A percentile compares a stretch with the other conserved stretches of the same genome.
Evolutionary conservation across 2,797 vertebrate genomes (phyloP).

Genomic region (Sebastes matsubarae): DNA sequence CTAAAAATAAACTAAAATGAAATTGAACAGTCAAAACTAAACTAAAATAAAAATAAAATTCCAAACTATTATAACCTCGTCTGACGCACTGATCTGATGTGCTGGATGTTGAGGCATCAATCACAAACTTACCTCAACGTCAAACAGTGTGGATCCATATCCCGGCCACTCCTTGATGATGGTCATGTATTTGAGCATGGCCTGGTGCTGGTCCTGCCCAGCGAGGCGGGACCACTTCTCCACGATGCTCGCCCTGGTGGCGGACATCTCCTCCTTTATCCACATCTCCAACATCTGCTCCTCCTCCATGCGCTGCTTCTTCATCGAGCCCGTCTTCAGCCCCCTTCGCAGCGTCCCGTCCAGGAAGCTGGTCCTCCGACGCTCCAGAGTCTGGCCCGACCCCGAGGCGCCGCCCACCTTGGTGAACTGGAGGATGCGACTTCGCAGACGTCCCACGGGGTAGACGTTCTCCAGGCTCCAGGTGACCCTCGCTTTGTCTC

Average conservation of each 20-base stretch:
- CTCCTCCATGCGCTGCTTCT: constrained; percentile 93
- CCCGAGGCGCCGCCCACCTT: constrained; percentile 79
- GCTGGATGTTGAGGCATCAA: neutral
- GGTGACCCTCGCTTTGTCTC: constrained; percentile 82
- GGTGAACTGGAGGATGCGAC: constrained; percentile 89
- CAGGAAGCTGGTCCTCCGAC: constrained; percentile 90
- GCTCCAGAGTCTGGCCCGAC: constrained; percentile 88
- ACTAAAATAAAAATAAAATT: no score
- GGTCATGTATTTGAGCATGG: constrained; percentile 94
- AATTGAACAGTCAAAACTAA: no score
- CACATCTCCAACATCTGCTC: constrained; percentile 98
- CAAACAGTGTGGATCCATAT: constrained; percentile 93
- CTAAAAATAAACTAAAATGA: no score
- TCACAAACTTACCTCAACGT: constrained; percentile 87
- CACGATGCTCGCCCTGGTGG: constrained; percentile 87
- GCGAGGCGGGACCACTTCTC: constrained; percentile 91
- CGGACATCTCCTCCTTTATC: constrained; percentile 93
- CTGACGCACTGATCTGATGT: neutral
- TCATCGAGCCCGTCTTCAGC: constrained; percentile 90
- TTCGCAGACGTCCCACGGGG: constrained; percentile 88
- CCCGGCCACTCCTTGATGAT: constrained; percentile 93
- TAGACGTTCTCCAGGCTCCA: constrained; percentile 90
- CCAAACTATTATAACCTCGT: no score
- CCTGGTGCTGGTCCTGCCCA: constrained; percentile 91
- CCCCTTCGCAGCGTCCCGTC: constrained; percentile 90